Percentiles rank a stretch among this genome's conserved stretches.
These are phyloP conservation scores for Podocnemis expansa DNA, from an alignment of 2,113 vertebrate species.

Conservation along the genomic window DNA sequence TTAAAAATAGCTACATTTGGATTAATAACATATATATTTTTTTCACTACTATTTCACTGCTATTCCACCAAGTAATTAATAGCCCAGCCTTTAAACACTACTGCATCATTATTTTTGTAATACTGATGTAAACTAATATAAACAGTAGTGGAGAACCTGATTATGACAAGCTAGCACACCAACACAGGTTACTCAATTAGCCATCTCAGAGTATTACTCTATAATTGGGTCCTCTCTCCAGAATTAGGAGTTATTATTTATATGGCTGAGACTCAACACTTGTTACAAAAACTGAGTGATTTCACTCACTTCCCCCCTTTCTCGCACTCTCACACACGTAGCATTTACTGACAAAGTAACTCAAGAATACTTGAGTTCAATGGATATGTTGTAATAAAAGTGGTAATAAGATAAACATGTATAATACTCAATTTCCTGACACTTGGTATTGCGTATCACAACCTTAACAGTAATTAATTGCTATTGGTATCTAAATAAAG, in stretches of 20 bases:
- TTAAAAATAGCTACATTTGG: not conserved
- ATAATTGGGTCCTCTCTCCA: not conserved
- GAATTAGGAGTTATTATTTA: not conserved
- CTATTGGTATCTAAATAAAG: not conserved
- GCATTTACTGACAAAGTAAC: not conserved
- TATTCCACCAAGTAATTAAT: not conserved
- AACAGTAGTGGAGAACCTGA: not conserved
- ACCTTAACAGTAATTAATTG: not conserved
- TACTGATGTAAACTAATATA: too few relatives aligned
- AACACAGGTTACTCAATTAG: not conserved
- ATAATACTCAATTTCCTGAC: not conserved
- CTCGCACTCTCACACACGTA: too few relatives aligned
- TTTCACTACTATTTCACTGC: not conserved
- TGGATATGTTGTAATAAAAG: not conserved
- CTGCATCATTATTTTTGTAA: not conserved
- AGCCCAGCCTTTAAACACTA: not conserved
- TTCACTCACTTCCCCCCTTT: too few relatives aligned
- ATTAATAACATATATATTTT: not conserved
- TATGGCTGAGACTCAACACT: not conserved
- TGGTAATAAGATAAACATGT: not conserved
- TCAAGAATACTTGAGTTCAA: not conserved
- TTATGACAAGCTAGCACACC: not conserved
- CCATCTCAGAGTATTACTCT: not conserved
- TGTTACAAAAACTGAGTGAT: not conserved
- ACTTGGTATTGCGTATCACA: rapidly evolving